Base-by-base conservation (phyloP, 2,888 invertebrate species). In the Philopedon plagiatum region DNA sequence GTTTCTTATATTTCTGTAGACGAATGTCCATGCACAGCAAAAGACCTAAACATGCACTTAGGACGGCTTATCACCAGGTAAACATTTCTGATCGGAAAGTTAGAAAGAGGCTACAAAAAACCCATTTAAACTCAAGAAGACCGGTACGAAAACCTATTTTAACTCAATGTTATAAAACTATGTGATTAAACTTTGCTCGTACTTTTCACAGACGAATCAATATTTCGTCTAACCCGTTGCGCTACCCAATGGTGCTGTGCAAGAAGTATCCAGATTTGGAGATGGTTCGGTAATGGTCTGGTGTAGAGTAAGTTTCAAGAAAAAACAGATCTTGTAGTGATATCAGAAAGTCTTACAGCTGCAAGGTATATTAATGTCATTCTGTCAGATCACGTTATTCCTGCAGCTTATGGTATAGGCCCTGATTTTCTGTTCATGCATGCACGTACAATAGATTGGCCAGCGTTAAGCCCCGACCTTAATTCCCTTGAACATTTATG, bases 91-190 rank as follows among this genome's bases (percentile, higher is more conserved):
- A 57, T 34, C 57, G 5, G 58, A 5, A n/a, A n/a, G n/a, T n/a
- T n/a, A n/a, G n/a, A n/a, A n/a, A n/a, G n/a, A n/a, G n/a, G n/a
- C n/a, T n/a, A n/a, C n/a, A n/a, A n/a, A n/a, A n/a, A n/a, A n/a
- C n/a, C 37, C 8, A 58, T 37, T 58, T 15, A 32, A 58, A 34
- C 5, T 19, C 18, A 58, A 13, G 18, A 15, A 58, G 37, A 8
- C 58, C 19, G 19, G 58, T 58, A 32, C 58, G 34, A 37, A 58
- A 58, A 37, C 58, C 58, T 32, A 2, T 37, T 58, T 58, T 37
- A 34, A 58, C 37, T 13, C 7, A n/a, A 32, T 5, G 8, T 15
- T 37, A 58, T 32, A 58, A 58, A 58, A 58, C 34, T 29, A n/a
- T n/a, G n/a, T n/a, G n/a, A n/a, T n/a, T n/a, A n/a, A n/a, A n/a